Base-by-base conservation (phyloP, 64 coral and sea anemone genomes). In the Montipora efflorescens region DNA sequence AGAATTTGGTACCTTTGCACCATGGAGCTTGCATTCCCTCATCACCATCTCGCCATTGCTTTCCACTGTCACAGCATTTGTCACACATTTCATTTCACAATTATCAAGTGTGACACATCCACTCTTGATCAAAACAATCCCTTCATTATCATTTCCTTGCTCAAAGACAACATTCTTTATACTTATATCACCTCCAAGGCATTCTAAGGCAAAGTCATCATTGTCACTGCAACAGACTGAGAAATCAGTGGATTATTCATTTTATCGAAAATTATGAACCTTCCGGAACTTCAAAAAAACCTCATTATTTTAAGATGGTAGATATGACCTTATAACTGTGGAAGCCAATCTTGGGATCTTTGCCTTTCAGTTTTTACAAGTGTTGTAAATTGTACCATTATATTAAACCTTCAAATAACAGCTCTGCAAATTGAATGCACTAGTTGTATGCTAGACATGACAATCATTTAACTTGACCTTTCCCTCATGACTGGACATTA, bases 81-180 rank as follows among this genome's bases (percentile, higher is more conserved):
- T 87, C 19, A 76, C 91, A 74, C 91, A 93, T 70, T 76, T 93
- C 6, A 93, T 59, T 49, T 93, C 72, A 81, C 95, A 97, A 46
- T 91, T 82, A 21, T 94, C 95, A 59, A 97, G 48, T 43, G 89
- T 94, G 0, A 90, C 66, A 18, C 90, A 19, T 1, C 95, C 95
- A 81, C 66, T 77, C 23, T 77, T 79, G 48, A 97, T 64, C 5
- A 75, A 19, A 23, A 97, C 8, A 47, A 97, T 74, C 14, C 92
- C 89, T 5, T 78, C 61, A 19, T 51, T 79, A 69, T 71, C 84
- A 72, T 91, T 73, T 62, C 79, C 86, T 83, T 87, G 92, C 13
- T 87, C 77, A 84, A 97, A 94, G 1, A 43, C 89, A 14, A 97
- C 71, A 61, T 94, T 97, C 48, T 82, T 92, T 59, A 97, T 88